Conservation (phyloP, 2,888 invertebrate species). For the Nemotelus nigrinus region DNA sequence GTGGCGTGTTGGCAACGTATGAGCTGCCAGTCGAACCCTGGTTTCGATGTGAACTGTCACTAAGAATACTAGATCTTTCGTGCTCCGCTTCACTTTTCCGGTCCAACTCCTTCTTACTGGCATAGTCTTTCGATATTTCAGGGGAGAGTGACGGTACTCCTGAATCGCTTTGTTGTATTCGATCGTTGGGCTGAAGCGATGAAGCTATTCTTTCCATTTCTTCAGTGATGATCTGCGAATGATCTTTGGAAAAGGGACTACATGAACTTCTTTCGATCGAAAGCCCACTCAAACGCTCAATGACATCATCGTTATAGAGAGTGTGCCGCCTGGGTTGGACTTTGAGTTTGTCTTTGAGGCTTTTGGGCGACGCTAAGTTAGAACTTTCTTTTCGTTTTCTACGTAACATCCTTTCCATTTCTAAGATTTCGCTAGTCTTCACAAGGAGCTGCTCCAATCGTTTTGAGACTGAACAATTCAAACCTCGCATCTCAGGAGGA, state of each 20-base stretch:
- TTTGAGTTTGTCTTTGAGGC: constrained; percentile 64
- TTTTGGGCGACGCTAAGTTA: constrained; percentile 52
- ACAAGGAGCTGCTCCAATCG: constrained; percentile 59
- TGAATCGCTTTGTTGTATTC: constrained; percentile 49
- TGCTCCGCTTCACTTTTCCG: constrained; percentile 49
- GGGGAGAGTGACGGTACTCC: constrained; percentile 49
- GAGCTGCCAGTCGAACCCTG: constrained; percentile 48
- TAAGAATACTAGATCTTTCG: constrained; percentile 50
- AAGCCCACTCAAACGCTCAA: constrained; percentile 41
- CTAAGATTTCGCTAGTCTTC: constrained; percentile 61
- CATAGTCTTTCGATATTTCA: constrained; percentile 48
- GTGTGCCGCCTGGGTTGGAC: constrained; percentile 31
- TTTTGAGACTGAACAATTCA: constrained; percentile 59
- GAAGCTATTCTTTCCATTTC: constrained; percentile 52
- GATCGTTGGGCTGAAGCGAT: constrained; percentile 40
- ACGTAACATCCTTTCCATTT: constrained; percentile 58
- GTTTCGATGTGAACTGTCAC: constrained; percentile 49
- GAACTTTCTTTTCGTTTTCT: constrained; percentile 50
- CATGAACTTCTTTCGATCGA: background rate
- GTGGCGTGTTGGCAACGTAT: constrained; percentile 42
- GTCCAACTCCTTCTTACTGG: constrained; percentile 49
- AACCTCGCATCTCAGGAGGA: constrained; percentile 53
- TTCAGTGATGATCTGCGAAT: constrained; percentile 49
- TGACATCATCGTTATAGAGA: constrained; percentile 34
- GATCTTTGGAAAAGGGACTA: background rate